phyloP scores from a whole-genome alignment of 1,140 invertebrate genomes.

The fruit fly (Drosophila melanogaster) region Release_6_plus_ISO1_MT NC_004354.4:7201501-7202000 shows the following conservation, averaged over 20 bases:
- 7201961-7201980: conserved; percentile 52
- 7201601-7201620: conserved; percentile 54
- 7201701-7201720: not conserved
- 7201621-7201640: conserved; percentile 78
- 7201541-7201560: conserved; percentile 34
- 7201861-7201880: conserved; percentile 51
- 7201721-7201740: conserved; percentile 35
- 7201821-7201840: conserved; percentile 7
- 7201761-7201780: conserved; percentile 55
- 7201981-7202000: conserved; percentile 4
- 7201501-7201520: not conserved
- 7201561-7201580: conserved; percentile 7
- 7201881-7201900: not conserved
- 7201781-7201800: conserved; percentile 31
- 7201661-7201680: conserved; percentile 57
- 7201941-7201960: conserved; percentile 70
- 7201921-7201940: conserved; percentile 21
- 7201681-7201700: conserved; percentile 37
- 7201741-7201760: conserved; percentile 49
- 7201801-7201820: conserved; percentile 12
- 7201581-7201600: not conserved
- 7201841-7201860: conserved; percentile 55
- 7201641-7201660: conserved; percentile 55
- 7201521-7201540: conserved; percentile 18
- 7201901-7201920: conserved; percentile 1